phyloP scores from a whole-genome alignment of 2,888 invertebrate species.

The Nomada flava region DNA sequence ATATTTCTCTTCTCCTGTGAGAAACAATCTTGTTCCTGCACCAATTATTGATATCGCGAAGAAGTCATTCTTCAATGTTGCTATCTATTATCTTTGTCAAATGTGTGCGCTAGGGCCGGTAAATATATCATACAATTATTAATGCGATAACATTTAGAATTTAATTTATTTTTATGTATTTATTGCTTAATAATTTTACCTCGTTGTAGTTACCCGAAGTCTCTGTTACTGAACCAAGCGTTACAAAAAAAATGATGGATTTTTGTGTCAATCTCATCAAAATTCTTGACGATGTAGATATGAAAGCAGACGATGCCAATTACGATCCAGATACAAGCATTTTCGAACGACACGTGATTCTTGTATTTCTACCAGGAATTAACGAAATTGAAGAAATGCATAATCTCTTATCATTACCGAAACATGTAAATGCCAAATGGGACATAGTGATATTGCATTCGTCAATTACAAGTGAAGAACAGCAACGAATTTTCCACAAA shows the following conservation, averaged over 20 bases:
- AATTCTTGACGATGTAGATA: constrained; percentile 88
- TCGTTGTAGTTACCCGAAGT: constrained; percentile 81
- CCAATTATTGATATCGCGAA: constrained; percentile 86
- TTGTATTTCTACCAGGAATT: constrained; percentile 96
- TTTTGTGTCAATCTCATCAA: constrained; percentile 86
- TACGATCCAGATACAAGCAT: constrained; percentile 81
- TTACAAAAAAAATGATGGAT: constrained; percentile 87
- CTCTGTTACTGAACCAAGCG: constrained; percentile 86
- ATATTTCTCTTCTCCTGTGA: constrained; percentile 85
- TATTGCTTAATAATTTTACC: constrained; percentile 3
- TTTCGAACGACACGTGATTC: constrained; percentile 87
- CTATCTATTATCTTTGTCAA: constrained; percentile 87
- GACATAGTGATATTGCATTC: constrained; percentile 89
- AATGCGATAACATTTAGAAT: neutral
- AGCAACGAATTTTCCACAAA: constrained; percentile 87
- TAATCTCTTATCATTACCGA: constrained; percentile 72
- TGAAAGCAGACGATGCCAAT: constrained; percentile 61
- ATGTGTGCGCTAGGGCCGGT: constrained; percentile 73
- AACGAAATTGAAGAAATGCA: constrained; percentile 92
- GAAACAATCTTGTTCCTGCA: constrained; percentile 83
- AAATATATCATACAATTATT: constrained; percentile 59
- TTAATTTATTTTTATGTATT: neutral
- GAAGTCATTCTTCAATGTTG: constrained; percentile 86
- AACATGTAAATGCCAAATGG: constrained; percentile 83
- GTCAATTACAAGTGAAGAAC: constrained; percentile 91